phyloP scores from a whole-genome alignment of 53 echinoderm and acorn worm species.

The Holothuria leucospilota region DNA sequence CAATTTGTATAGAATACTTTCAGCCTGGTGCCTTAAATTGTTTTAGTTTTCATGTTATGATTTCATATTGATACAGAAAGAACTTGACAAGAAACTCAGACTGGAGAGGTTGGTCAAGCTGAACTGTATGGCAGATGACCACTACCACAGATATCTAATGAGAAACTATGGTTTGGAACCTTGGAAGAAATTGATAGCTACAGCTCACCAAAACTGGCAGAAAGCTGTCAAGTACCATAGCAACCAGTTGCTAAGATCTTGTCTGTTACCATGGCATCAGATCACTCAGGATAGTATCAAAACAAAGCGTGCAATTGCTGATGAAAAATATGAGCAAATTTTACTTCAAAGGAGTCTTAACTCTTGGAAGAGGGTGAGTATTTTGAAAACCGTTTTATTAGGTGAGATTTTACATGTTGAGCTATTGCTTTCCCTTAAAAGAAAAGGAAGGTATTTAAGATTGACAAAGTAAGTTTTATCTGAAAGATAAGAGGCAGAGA shows the following conservation, averaged over 20 bases:
- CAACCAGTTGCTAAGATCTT: constrained; percentile 61
- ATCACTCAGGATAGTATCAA: constrained; percentile 71
- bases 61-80: constrained; percentile 59
- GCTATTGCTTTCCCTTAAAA: too few species aligned
- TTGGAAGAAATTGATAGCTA: constrained; percentile 74
- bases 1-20: too few species aligned
- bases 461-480: too few species aligned
- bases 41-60: too few species aligned
- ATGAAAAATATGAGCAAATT: constrained; percentile 68
- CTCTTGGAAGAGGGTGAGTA: constrained; percentile 88
- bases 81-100: constrained; percentile 77
- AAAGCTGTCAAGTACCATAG: constrained; percentile 78
- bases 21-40: too few species aligned
- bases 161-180: constrained; percentile 82
- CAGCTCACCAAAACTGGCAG: constrained; percentile 73
- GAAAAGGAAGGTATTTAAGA: too few species aligned
- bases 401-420: too few species aligned
- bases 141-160: constrained; percentile 74
- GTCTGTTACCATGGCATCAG: constrained; percentile 86
- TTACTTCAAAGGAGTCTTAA: constrained; percentile 73
- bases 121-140: constrained; percentile 67
- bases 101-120: constrained; percentile 65
- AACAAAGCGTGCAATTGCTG: constrained; percentile 70
- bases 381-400: not conserved
- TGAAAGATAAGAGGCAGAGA: too few species aligned